These are phyloP conservation scores for Pecten maximus DNA, from an alignment of 2,888 invertebrate genomes.

Conservation along the genomic window DNA sequence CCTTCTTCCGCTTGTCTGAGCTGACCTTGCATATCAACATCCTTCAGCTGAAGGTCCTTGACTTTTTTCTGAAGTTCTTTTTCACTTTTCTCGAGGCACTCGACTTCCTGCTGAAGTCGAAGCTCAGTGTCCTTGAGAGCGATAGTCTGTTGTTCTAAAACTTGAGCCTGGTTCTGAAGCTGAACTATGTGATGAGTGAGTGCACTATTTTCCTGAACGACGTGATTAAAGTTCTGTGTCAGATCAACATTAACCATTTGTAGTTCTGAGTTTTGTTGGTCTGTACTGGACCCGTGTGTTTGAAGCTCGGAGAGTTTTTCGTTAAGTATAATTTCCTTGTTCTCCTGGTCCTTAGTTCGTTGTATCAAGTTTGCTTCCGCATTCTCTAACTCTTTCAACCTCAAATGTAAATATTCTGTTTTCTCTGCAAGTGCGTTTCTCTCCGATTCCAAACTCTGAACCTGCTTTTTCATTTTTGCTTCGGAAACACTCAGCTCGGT, in stretches of 20 bases:
- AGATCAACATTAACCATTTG: constrained; percentile 73
- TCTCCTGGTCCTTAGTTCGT: constrained; percentile 71
- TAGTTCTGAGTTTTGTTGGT: constrained; percentile 71
- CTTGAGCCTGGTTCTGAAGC: constrained; percentile 68
- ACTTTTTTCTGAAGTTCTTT: constrained; percentile 66
- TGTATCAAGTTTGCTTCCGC: constrained; percentile 70
- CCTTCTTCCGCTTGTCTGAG: constrained; percentile 70
- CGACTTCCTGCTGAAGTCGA: constrained; percentile 67
- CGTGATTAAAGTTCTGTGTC: constrained; percentile 69
- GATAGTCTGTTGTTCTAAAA: constrained; percentile 66
- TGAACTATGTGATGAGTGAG: constrained; percentile 68
- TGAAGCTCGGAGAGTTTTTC: constrained; percentile 70
- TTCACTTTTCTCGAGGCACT: constrained; percentile 67
- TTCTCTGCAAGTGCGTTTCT: constrained; percentile 72
- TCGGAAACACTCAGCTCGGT: constrained; percentile 75
- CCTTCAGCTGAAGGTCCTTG: constrained; percentile 68
- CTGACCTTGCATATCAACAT: constrained; percentile 69
- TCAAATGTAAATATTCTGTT: constrained; percentile 70
- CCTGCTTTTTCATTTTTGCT: constrained; percentile 69
- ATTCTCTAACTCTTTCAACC: constrained; percentile 72
- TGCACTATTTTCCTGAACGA: constrained; percentile 72
- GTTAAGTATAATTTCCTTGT: constrained; percentile 68
- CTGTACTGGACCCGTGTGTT: constrained; percentile 72
- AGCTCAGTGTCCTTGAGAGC: constrained; percentile 66
- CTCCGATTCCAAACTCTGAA: constrained; percentile 76